Evolutionary conservation across 1,140 invertebrate species (phyloP).

Genomic region (Kradibia gibbosae): DNA sequence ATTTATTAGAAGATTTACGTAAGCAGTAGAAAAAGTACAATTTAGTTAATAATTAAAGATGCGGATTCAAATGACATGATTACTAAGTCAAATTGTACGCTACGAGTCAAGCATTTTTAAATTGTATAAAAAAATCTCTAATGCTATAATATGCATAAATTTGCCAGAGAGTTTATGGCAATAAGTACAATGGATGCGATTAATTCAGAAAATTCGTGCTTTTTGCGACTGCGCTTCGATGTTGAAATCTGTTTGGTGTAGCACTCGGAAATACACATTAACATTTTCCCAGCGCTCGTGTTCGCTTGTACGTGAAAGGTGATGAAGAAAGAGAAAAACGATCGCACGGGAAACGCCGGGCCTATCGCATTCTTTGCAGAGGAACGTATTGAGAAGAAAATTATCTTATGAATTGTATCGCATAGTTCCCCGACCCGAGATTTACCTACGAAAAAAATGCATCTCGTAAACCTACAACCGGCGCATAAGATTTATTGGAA

Average conservation of each 20-base stretch:
- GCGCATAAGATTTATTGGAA: not conserved
- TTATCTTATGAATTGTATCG: conserved; percentile 15
- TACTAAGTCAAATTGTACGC: not conserved
- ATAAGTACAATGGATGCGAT: not conserved
- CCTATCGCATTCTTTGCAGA: conserved; percentile 22
- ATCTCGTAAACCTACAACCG: not conserved
- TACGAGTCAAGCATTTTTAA: not conserved
- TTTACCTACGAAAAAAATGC: conserved; percentile 8
- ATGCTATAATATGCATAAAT: not conserved
- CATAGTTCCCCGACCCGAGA: not conserved
- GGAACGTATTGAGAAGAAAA: conserved; percentile 20
- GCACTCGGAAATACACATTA: conserved; percentile 18
- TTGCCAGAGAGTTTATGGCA: not conserved
- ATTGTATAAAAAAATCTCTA: not conserved
- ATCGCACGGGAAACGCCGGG: conserved; percentile 16
- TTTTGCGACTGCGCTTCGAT: conserved; percentile 1
- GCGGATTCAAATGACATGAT: not conserved
- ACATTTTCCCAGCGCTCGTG: conserved; percentile 17
- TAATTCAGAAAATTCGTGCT: conserved; percentile 25
- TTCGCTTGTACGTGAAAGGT: not conserved
- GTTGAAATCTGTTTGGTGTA: conserved; percentile 1
- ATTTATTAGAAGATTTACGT: not conserved
- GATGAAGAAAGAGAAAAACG: conserved; percentile 27
- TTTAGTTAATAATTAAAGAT: not conserved
- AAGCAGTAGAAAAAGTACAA: not conserved